These are phyloP conservation scores for Scrobipalpa atriplicella DNA, from an alignment of 2,888 invertebrate genomes.

Conservation along the genomic window DNA sequence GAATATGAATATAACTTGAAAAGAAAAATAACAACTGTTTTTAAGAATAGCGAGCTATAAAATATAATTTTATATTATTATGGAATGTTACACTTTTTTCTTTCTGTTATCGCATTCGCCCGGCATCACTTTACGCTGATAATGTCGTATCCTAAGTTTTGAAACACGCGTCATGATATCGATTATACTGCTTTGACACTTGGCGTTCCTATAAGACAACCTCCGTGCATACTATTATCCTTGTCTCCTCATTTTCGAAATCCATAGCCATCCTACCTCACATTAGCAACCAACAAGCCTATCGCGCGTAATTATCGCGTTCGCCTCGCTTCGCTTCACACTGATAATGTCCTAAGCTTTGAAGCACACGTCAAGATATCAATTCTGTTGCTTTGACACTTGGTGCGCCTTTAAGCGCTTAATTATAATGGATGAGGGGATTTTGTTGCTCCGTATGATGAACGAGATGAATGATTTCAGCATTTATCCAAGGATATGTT, in stretches of 20 bases:
- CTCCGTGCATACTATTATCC: too few species aligned
- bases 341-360: slow-evolving; percentile 43
- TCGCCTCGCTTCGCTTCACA: slow-evolving; percentile 45
- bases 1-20: too few species aligned
- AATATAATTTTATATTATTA: too few species aligned
- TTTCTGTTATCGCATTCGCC: too few species aligned
- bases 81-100: too few species aligned
- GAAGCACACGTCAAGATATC: slow-evolving; percentile 38
- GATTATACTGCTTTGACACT: too few species aligned
- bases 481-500: not conserved
- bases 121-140: too few species aligned
- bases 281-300: slow-evolving; percentile 38
- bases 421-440: slow-evolving; percentile 20
- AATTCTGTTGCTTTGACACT: slow-evolving; percentile 43
- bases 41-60: too few species aligned
- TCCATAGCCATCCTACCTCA: slow-evolving; percentile 30
- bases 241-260: not conserved
- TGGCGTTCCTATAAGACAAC: too few species aligned
- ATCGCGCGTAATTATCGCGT: slow-evolving; percentile 55
- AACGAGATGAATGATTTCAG: slow-evolving; percentile 1
- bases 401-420: not conserved
- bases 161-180: too few species aligned
- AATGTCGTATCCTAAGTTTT: too few species aligned
- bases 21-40: too few species aligned
- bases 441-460: slow-evolving; percentile 13